Evolutionary conservation across 1,140 invertebrate species (phyloP), one percentile per base, ranked within the genome.

Genomic region (Orius laevigatus): DNA sequence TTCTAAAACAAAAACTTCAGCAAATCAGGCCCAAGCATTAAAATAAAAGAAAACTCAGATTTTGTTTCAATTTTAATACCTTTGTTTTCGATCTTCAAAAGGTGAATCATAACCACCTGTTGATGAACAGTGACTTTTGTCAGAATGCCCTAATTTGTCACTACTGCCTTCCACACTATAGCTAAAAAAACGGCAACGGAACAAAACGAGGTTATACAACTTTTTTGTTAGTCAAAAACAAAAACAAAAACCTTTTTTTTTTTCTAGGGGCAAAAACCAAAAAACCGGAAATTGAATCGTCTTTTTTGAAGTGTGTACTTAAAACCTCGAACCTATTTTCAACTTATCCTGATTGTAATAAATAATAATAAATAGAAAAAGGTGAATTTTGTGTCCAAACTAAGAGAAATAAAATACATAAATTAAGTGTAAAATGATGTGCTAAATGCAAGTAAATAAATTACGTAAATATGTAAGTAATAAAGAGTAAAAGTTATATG

Each of bases 51-150:
- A 25, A 25, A 25, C 3, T 8, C 25, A 25, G 25, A 25, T 25
- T 25, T 25, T 25, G 3, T 25, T 25, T 4, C 25, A 25, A n/a
- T 25, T 25, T 25, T 16, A 46, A 25, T 51, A 51, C 49, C 49
- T 51, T 46, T 46, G 41, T 42, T 50, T 53, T 18, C 40, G 44
- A 56, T 84, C 80, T 20, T 80, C 76, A 0, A 79, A 71, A 9
- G 81, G 81, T 59, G 79, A 82, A 58, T 82, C 79, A 58, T 84
- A 84, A 55, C 81, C 81, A 1, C 79, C 81, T 1, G 81, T 81
- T 1, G 81, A 82, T 40, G 79, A 82, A 58, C 79, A 79, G 49
- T 76, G 76, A 33, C 74, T 78, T 60, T 70, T 66, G 59, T 79
- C 77, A 56, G 78, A 76, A 56, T 77, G 75, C 2, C 34, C 48